Conservation (phyloP, 2,797 vertebrate genomes). For the Amazona finschi region DNA sequence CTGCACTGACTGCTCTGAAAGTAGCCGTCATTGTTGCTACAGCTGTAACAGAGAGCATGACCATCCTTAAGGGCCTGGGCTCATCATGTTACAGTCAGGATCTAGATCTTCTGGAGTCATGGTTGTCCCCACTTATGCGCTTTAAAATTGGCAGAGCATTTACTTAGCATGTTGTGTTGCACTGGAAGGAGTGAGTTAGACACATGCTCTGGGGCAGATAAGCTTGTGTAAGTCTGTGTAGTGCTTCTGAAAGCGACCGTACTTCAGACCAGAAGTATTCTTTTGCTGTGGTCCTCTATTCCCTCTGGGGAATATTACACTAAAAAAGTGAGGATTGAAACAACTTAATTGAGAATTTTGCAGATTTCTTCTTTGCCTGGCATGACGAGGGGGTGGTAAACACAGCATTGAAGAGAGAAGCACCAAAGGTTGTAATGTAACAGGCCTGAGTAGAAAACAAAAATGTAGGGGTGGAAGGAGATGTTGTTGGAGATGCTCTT, state of each 20-base stretch:
- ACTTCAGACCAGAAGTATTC: background rate
- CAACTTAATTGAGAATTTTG: background rate
- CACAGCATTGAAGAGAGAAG: background rate
- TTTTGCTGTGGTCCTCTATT: background rate
- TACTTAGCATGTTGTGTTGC: background rate
- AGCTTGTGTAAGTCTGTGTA: background rate
- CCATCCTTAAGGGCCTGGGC: background rate
- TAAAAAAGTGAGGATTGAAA: background rate
- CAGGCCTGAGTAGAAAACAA: background rate
- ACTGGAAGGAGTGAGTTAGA: background rate
- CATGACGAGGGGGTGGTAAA: background rate
- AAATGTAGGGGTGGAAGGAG: background rate
- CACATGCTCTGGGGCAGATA: background rate
- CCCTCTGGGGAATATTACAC: background rate
- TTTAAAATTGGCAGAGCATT: background rate
- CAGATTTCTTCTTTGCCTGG: background rate
- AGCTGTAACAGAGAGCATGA: background rate
- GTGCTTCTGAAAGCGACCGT: background rate
- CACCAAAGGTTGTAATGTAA: background rate
- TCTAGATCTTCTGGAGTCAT: background rate
- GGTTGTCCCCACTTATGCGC: background rate
- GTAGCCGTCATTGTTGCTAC: background rate
- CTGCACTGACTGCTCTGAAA: background rate
- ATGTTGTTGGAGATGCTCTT: background rate
- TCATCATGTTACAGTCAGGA: background rate